Evolutionary conservation across 2,888 invertebrate genomes (phyloP), one percentile per base, ranked within the genome.

Genomic region (Dryobotodes eremita): DNA sequence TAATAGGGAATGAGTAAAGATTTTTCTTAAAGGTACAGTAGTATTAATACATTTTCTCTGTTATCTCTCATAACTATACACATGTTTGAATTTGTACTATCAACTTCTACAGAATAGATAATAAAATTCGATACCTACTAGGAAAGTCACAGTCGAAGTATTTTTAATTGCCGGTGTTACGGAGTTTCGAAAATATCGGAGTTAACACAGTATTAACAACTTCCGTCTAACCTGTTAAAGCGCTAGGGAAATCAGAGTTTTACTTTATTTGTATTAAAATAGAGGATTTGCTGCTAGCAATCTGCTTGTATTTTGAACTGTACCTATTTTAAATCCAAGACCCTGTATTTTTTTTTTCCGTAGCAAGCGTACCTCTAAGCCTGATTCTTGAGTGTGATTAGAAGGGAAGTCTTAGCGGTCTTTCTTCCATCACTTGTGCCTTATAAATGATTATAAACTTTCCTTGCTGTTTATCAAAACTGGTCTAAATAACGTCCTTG

Each of bases 191-290:
- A 82, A 65, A 36, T 50, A 26, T 48, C 57, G 31, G 50, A 64
- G 42, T 70, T 82, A 53, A 69, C 50, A 64, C 57, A 7, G n/a
- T 55, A 80, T 80, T 69, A 57, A 80, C 20, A 46, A 72, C 36
- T 66, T 55, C 36, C 36, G 1, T 50, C 46, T 57, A 50, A 82
- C 57, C 42, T 46, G 13, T 17, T 53, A 42, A 31, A n/a, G 10
- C 69, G 17, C 64, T 13, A 31, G 77, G 77, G 65, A 81, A 76
- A 81, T 82, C 65, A 59, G 59, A 23, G 23, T 53, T 70, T 70
- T 69, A 69, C 13, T 64, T 53, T 73, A 55, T 70, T 80, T 61
- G 42, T 36, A 62, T 42, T 50, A 42, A 55, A 17, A 50, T 48
- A 64, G 15, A 46, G 48, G 0, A 57, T 57, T 13, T 26, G 17